Evolutionary conservation across 2,113 vertebrate species (phyloP).

Genomic region (Pituophis catenifer): DNA sequence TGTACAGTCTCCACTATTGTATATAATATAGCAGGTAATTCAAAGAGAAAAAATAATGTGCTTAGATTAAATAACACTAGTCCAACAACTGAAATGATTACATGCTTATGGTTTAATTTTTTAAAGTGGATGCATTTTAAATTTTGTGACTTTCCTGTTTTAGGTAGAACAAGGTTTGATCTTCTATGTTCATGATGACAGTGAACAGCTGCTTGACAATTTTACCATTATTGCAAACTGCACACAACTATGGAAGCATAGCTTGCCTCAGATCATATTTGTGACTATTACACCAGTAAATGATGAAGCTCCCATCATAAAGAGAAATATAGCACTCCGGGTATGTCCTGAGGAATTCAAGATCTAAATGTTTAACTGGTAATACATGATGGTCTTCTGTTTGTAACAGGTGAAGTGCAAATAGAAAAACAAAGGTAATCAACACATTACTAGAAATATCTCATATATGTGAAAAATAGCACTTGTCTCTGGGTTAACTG

Average conservation of each 20-base stretch:
- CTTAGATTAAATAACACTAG: background rate
- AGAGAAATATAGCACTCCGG: conserved; percentile 82
- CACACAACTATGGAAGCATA: conserved; percentile 81
- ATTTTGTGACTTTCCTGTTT: conserved; percentile 44
- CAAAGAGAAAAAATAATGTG: background rate
- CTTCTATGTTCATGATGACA: conserved; percentile 85
- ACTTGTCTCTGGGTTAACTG: background rate
- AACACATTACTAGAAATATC: background rate
- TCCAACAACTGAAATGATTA: background rate
- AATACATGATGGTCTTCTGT: background rate
- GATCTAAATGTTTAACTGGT: background rate
- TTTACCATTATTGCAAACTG: conserved; percentile 83
- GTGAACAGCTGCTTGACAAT: conserved; percentile 76
- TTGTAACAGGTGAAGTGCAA: background rate
- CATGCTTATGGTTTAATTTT: background rate
- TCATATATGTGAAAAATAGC: background rate
- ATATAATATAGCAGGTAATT: background rate
- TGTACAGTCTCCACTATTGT: background rate
- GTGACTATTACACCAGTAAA: conserved; percentile 81
- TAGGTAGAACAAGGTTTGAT: conserved; percentile 86
- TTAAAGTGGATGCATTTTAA: conserved; percentile 3
- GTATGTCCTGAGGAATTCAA: conserved; percentile 69
- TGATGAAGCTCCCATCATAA: conserved; percentile 82
- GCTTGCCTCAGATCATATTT: conserved; percentile 74
- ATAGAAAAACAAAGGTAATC: background rate